Conservation (phyloP, 1,140 invertebrate genomes). For the Agrypnia vestita region DNA sequence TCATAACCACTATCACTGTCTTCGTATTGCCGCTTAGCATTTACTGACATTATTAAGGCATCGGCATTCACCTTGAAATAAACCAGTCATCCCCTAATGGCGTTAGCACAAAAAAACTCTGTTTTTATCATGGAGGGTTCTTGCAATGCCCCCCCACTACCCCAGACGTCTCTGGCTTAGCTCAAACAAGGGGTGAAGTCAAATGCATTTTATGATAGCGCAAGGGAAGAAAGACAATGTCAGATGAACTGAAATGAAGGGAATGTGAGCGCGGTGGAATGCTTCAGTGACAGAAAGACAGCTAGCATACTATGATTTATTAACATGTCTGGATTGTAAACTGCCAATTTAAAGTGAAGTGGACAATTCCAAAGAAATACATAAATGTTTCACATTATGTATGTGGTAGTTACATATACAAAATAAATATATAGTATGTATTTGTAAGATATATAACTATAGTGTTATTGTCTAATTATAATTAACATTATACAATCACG, state of each 20-base stretch:
- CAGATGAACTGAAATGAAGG: background rate
- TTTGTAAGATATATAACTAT: no score
- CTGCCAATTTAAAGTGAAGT: no score
- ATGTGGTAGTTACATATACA: no score
- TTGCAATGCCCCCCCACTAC: conserved; percentile 13
- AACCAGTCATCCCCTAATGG: conserved; percentile 58
- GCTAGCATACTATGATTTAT: background rate
- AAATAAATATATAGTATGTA: no score
- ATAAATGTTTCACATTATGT: no score
- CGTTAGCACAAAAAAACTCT: conserved; percentile 50
- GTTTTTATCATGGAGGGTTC: conserved; percentile 51
- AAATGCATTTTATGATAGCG: conserved; percentile 50
- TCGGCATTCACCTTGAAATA: conserved; percentile 43
- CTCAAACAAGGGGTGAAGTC: conserved; percentile 55
- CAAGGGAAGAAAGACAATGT: background rate
- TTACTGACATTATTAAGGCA: conserved; percentile 30
- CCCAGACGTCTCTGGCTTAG: conserved; percentile 20
- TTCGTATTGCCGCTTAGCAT: conserved; percentile 3
- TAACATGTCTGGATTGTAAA: no score
- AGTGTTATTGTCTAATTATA: no score
- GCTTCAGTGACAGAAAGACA: conserved; percentile 6
- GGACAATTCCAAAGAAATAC: no score
- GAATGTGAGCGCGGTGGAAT: conserved; percentile 2
- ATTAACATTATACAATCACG: no score
- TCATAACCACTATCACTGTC: background rate